Evolutionary conservation across 2,888 invertebrate genomes (phyloP).

Genomic region (Drosophila buzzatii): DNA sequence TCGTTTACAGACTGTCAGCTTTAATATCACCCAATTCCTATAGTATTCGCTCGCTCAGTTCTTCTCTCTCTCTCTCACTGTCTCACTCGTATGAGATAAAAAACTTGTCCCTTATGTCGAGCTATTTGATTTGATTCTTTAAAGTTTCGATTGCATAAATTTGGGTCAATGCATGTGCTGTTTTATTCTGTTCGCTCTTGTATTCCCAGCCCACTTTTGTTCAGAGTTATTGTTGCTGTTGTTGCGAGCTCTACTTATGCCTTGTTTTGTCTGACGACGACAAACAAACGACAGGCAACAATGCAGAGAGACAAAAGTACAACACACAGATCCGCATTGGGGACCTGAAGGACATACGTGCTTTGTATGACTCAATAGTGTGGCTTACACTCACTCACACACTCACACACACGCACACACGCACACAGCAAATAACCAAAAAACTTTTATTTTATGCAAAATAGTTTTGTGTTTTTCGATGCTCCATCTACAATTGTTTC

Average conservation of each 20-base stretch:
- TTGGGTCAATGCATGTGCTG: constrained; percentile 66
- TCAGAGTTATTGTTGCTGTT: constrained; percentile 1
- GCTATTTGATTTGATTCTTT: constrained; percentile 59
- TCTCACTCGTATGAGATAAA: constrained; percentile 15
- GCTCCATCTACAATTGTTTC: constrained; percentile 41
- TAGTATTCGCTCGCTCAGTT: background rate
- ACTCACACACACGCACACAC: constrained; percentile 7
- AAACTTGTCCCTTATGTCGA: constrained; percentile 37
- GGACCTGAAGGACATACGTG: constrained; percentile 62
- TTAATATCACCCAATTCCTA: constrained; percentile 45
- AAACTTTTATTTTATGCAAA: constrained; percentile 78
- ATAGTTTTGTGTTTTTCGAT: constrained; percentile 71
- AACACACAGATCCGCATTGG: constrained; percentile 31
- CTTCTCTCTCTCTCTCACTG: background rate
- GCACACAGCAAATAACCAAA: constrained; percentile 28
- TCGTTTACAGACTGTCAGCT: constrained; percentile 28
- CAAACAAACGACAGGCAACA: constrained; percentile 65
- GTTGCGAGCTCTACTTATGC: constrained; percentile 10
- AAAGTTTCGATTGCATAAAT: constrained; percentile 70
- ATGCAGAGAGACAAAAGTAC: constrained; percentile 56
- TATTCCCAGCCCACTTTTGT: constrained; percentile 10
- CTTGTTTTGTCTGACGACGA: constrained; percentile 50
- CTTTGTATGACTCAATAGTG: constrained; percentile 72
- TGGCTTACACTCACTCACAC: constrained; percentile 10
- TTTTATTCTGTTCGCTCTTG: constrained; percentile 45